Base-by-base conservation (phyloP, 1,140 invertebrate species). In the Apis laboriosa region DNA sequence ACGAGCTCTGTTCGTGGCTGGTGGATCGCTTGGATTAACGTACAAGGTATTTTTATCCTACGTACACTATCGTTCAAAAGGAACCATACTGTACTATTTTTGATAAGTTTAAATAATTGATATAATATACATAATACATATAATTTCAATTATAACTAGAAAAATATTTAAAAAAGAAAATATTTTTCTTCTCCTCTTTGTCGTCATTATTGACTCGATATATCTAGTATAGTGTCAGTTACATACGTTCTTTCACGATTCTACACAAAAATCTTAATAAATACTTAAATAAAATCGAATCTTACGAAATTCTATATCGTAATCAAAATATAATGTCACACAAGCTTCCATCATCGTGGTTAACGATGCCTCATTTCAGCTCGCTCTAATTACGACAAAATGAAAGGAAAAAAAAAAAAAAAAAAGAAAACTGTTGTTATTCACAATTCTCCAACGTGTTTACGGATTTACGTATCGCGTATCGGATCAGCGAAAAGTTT, bases 401-500 rank as follows among this genome's bases (percentile, higher is more conserved):
- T 43, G 34, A 43, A 43, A 43, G 34, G n/a, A 70, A 68, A 53
- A 70, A 70, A 55, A 28, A n/a, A n/a, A n/a, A 51, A 5, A 55
- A 17, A 13, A 7, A 17, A 53, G 28, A 74, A 64, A 24, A 7
- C 51, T 24, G 78, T 80, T 24, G 78, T 80, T 80, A 19, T 72
- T 53, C 49, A n/a, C 34, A 73, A 64, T 24, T 55, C 63, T 73
- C 24, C 63, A 24, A 21, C 53, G 74, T 2, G 34, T 34, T 71
- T 61, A 24, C 49, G 21, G 51, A 77, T 63, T 77, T 70, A 68
- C 63, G 49, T 61, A 66, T 56, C 56, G 66, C n/a, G 49, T n/a
- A 68, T 74, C 58, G 61, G 9, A 43, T 12, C 17, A 28, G 56
- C 61, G 51, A 75, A 64, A 87, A 87, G 74, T 87, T 87, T 86